phyloP scores from a whole-genome alignment of 2,113 vertebrate species.

The Seriola quinqueradiata region DNA sequence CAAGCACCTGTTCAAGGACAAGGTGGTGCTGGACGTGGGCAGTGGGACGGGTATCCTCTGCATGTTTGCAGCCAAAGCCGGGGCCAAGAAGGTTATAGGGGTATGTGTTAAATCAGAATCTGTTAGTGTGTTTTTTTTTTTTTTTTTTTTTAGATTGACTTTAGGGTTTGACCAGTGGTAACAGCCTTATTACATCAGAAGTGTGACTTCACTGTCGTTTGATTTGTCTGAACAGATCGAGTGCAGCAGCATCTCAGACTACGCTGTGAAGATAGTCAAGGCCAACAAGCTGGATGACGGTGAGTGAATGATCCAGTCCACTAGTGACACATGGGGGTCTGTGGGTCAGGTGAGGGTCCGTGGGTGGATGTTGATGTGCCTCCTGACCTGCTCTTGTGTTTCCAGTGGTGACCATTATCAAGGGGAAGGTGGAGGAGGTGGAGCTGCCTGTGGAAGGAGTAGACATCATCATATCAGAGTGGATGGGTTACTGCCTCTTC shows the following conservation, averaged over 20 bases:
- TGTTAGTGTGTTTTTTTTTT: no score
- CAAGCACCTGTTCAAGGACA: conserved; percentile 95
- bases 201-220: neutral
- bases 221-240: conserved; percentile 86
- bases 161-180: no score
- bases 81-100: conserved; percentile 93
- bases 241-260: conserved; percentile 96
- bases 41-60: conserved; percentile 94
- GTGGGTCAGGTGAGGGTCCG: accelerated
- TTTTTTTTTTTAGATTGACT: no score
- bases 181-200: no score
- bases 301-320: conserved; percentile 66
- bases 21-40: conserved; percentile 94
- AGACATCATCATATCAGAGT: conserved; percentile 95
- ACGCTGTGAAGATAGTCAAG: conserved; percentile 94
- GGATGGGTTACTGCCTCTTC: conserved; percentile 97
- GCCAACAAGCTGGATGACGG: conserved; percentile 94
- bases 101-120: conserved; percentile 76
- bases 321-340: neutral
- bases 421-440: conserved; percentile 96
- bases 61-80: conserved; percentile 96
- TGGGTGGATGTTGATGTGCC: neutral
- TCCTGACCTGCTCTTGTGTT: neutral
- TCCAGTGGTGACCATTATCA: conserved; percentile 94
- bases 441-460: conserved; percentile 92